These are phyloP conservation scores for Cheilosia grossa DNA, from an alignment of 2,888 invertebrate genomes.

Conservation along the genomic window DNA sequence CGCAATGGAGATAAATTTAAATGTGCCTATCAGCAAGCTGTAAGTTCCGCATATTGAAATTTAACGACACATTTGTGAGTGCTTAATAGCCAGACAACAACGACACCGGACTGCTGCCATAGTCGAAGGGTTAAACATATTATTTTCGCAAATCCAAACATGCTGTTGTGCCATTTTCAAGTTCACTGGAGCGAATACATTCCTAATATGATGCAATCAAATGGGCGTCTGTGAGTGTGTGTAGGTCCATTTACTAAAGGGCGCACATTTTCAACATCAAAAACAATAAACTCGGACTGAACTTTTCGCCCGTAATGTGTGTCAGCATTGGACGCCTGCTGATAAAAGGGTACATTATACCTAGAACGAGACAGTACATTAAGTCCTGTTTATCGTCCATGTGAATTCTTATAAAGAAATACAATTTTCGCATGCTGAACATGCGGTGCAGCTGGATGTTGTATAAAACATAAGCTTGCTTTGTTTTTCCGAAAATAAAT, in stretches of 20 bases:
- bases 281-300: constrained; percentile 39
- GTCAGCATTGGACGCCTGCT: not conserved
- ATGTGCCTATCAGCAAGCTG: constrained; percentile 61
- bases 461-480: not conserved
- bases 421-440: not conserved
- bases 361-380: not conserved
- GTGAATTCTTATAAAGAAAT: not conserved
- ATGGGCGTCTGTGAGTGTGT: constrained; percentile 19
- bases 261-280: constrained; percentile 13
- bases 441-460: constrained; percentile 2
- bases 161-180: constrained; percentile 71
- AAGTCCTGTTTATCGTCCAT: not conserved
- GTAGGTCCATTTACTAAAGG: not conserved
- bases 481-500: constrained; percentile 39
- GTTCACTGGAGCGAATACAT: constrained; percentile 70
- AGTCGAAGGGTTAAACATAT: constrained; percentile 21
- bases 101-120: not conserved
- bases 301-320: not conserved
- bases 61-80: constrained; percentile 60
- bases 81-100: constrained; percentile 3
- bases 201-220: constrained; percentile 72
- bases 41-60: constrained; percentile 67
- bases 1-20: constrained; percentile 52
- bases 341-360: not conserved
- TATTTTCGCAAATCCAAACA: constrained; percentile 66